Base-by-base conservation (phyloP, 2,888 invertebrate genomes). In the Polietes domitor region DNA sequence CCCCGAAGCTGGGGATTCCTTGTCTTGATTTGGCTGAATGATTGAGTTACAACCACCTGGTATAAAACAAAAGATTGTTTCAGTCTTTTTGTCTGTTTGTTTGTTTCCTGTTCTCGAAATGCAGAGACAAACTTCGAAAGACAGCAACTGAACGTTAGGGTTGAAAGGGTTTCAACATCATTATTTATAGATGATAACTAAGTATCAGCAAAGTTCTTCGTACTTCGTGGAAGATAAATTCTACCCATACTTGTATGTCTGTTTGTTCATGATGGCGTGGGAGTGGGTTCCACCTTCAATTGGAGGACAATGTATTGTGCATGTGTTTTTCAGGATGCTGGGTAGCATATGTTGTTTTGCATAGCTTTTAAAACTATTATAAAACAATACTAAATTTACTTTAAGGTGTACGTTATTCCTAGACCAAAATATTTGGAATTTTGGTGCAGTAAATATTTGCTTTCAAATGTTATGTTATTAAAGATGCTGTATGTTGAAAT, bases 161-260 rank as follows among this genome's bases (percentile, higher is more conserved):
- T 65, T 68, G 55, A 80, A 77, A 80, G 83, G 83, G 72, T 72
- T 83, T 80, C 70, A 74, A 73, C 80, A 80, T 80, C 68, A 77
- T 83, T 83, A 83, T 80, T 80, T 80, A 80, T 73, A 73, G 61
- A 80, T 80, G 76, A 70, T 41, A 61, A 26, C 26, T 19, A 26
- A 58, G 65, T 79, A n/a, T 15, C 5, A 47, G n/a, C 47, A 2
- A 47, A 47, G 47, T n/a, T 47, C 10, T 1, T 37, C 37, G 37
- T 37, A n/a, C n/a, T 37, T 7, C 1, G 10, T 7, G 37, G 6
- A 12, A 9, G 5, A 53, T 53, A 53, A 3, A 53, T 5, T n/a
- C n/a, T n/a, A n/a, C n/a, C n/a, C n/a, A n/a, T n/a, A n/a, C n/a
- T n/a, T 53, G 21, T 50, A n/a, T 17, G 32, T 50, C 50, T 9